phyloP scores from a whole-genome alignment of 2,113 vertebrate species.

The Rhea americana region DNA sequence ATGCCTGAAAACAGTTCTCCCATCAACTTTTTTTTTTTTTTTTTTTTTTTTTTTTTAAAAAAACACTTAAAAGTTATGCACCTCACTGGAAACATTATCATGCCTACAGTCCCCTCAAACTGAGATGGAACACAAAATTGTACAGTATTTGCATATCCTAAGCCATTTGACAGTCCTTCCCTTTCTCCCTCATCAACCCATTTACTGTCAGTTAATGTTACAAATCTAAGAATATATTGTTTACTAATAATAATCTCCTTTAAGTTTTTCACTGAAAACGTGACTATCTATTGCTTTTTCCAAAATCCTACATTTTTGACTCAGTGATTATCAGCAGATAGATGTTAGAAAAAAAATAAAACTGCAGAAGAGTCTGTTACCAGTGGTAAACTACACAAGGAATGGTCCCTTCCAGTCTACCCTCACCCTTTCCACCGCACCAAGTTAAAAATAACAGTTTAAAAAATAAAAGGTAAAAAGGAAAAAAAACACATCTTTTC shows the following conservation, averaged over 20 bases:
- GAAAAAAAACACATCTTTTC: neutral
- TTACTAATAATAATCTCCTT: neutral
- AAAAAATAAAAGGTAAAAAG: neutral
- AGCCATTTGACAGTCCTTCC: neutral
- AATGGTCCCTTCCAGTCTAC: neutral
- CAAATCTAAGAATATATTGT: neutral
- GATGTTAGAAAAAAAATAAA: neutral
- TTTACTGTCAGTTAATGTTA: neutral
- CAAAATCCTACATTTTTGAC: neutral
- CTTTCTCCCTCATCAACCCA: neutral
- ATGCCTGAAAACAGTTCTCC: slow-evolving; percentile 36
- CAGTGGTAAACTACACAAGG: neutral
- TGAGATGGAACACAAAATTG: neutral
- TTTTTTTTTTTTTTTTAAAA: neutral
- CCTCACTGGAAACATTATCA: slow-evolving; percentile 6
- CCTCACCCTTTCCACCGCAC: neutral
- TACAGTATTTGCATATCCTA: neutral
- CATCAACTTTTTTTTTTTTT: neutral
- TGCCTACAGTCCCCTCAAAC: neutral
- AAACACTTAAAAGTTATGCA: neutral
- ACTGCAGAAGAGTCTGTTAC: neutral
- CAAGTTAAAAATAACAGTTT: neutral
- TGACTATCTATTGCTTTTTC: neutral
- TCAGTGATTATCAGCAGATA: neutral
- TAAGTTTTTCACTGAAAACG: neutral